Evolutionary conservation across 2,888 invertebrate genomes (phyloP), one percentile per base, ranked within the genome.

Genomic region (Penaeus monodon): DNA sequence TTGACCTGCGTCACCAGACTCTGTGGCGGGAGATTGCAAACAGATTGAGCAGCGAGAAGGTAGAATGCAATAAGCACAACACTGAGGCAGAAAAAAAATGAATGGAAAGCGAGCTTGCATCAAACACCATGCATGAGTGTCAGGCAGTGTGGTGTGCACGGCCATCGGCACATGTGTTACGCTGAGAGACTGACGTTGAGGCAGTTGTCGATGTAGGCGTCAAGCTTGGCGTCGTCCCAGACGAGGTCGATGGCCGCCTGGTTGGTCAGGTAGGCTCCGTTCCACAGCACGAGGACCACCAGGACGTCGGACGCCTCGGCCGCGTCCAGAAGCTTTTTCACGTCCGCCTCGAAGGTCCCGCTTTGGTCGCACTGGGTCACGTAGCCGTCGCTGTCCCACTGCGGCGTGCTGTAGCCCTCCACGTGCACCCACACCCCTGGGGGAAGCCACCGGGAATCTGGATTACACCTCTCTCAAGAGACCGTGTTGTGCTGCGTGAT

Each of bases 341-440:
- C 82, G 76, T 91, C 91, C n/a, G 82, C 78, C 65, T 91, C 91
- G 49, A 91, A 88, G 27, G 90, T 90, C 8, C 90, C 90, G 17
- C 88, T 88, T 7, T 24, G 77, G 82, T 91, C 91, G 29, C 91
- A 91, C 27, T 88, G 90, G 14, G 88, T 81, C 10, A 91, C 91
- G 65, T 89, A 90, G 14, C 91, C 91, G 76, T 91, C 86, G 22
- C 84, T 64, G 84, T 91, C 90, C 64, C 90, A 91, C 57, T 89
- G 84, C 7, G 91, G 91, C 29, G 91, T 91, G 63, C 90, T 91
- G 66, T 91, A 90, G 44, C 91, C 91, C 84, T 91, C 91, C 6
- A 91, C 90, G 89, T 91, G 91, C 12, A 91, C 78, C 91, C 91
- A 91, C 33, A 91, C 90, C n/a, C 91, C 91, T 91, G 80, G n/a